Evolutionary conservation across 2,888 invertebrate genomes (phyloP).

Genomic region (Lasioglossum pauxillum): DNA sequence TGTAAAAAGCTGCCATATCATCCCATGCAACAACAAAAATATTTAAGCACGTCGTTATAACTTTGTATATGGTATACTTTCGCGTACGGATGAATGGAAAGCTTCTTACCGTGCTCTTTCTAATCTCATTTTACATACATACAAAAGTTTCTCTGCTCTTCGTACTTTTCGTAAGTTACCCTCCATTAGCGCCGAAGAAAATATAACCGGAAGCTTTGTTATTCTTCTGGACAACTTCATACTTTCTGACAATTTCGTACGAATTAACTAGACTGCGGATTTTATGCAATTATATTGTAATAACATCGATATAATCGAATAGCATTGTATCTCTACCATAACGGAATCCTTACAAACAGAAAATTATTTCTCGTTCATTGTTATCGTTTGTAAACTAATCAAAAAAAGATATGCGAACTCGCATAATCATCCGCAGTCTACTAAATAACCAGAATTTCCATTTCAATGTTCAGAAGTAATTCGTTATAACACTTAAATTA

Average conservation of each 20-base stretch:
- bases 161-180: conserved; percentile 24
- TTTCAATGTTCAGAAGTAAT: conserved; percentile 45
- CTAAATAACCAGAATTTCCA: conserved; percentile 35
- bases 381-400: background rate
- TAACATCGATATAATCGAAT: background rate
- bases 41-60: conserved; percentile 45
- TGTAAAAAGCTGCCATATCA: conserved; percentile 71
- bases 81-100: conserved; percentile 55
- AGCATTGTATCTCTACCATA: background rate
- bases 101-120: conserved; percentile 51
- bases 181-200: conserved; percentile 45
- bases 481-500: conserved; percentile 45
- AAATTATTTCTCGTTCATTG: background rate
- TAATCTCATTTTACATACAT: conserved; percentile 64
- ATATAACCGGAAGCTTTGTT: conserved; percentile 68
- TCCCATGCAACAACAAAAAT: conserved; percentile 51
- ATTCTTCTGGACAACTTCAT: conserved; percentile 44
- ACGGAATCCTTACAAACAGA: background rate
- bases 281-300: background rate
- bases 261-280: conserved; percentile 45
- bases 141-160: conserved; percentile 44
- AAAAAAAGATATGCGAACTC: background rate
- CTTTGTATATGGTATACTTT: background rate
- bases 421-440: background rate
- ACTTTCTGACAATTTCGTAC: conserved; percentile 33